Percentiles rank a stretch among this genome's conserved stretches.
Evolutionary conservation across 2,113 vertebrate genomes (phyloP).

Genomic region (Notiomystis cincta): DNA sequence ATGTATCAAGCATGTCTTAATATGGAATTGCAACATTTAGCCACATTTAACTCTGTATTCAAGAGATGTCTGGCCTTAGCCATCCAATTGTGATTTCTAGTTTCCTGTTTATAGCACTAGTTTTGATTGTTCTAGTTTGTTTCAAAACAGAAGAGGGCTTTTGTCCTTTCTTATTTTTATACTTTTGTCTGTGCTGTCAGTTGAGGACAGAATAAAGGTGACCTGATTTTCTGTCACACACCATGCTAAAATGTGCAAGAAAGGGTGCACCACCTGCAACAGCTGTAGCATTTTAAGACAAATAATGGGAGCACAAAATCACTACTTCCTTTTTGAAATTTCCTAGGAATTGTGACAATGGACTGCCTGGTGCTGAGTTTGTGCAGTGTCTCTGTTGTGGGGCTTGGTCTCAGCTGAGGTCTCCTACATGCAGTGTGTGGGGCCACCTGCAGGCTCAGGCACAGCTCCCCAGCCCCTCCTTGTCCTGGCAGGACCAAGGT

Average conservation of each 20-base stretch:
- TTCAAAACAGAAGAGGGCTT: not conserved
- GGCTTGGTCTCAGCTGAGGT: not conserved
- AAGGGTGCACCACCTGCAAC: not conserved
- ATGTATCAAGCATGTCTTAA: not conserved
- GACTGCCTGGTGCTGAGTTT: not conserved
- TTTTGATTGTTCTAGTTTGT: not conserved
- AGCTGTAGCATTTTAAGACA: not conserved
- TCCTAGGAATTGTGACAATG: not conserved
- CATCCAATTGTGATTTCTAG: not conserved
- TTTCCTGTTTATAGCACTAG: not conserved
- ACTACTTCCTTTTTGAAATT: not conserved
- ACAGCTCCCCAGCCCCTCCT: not conserved
- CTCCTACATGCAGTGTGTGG: not conserved
- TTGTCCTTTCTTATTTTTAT: not conserved
- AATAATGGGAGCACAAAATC: not conserved
- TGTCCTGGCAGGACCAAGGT: not conserved
- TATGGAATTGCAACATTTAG: not conserved
- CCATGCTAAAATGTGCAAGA: not conserved
- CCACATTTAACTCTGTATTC: not conserved
- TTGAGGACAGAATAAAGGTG: not conserved
- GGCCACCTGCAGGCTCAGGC: not conserved
- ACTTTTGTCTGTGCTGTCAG: not conserved
- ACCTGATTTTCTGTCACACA: not conserved
- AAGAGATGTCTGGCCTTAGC: not conserved
- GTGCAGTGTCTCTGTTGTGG: not conserved